A percentile compares a stretch with the other conserved stretches of the same genome.
Conservation (phyloP, 2,797 vertebrate species). For the Ptychobarbus kaznakovi region DNA sequence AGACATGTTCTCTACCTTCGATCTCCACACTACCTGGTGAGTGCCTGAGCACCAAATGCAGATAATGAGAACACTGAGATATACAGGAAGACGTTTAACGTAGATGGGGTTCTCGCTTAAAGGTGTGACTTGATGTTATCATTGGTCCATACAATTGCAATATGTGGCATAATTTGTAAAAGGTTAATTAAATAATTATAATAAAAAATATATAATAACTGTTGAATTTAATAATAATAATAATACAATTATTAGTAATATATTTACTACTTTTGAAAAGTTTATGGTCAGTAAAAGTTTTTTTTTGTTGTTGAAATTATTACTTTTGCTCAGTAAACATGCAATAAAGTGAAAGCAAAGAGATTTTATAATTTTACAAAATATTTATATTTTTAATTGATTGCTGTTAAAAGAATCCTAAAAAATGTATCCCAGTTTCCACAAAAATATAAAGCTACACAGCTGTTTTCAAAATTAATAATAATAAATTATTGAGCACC, state of each 20-base stretch:
- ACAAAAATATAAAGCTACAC: background rate
- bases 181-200: background rate
- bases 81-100: background rate
- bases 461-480: background rate
- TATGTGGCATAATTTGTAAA: background rate
- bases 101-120: background rate
- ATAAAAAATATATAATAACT: background rate
- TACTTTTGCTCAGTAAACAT: background rate
- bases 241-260: background rate
- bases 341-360: background rate
- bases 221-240: too few species aligned
- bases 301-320: background rate
- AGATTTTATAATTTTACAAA: background rate
- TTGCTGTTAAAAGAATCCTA: background rate
- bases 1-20: conserved; percentile 52
- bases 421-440: too few species aligned
- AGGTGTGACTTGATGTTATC: background rate
- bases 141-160: background rate
- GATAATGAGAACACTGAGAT: background rate
- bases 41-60: background rate
- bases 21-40: conserved; percentile 50
- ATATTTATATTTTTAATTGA: background rate
- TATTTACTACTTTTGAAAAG: background rate
- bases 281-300: background rate
- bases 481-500: background rate